Percentiles rank a stretch among this genome's conserved stretches.
phyloP scores from a whole-genome alignment of 2,113 vertebrate species.

The Rhinopithecus roxellana region DNA sequence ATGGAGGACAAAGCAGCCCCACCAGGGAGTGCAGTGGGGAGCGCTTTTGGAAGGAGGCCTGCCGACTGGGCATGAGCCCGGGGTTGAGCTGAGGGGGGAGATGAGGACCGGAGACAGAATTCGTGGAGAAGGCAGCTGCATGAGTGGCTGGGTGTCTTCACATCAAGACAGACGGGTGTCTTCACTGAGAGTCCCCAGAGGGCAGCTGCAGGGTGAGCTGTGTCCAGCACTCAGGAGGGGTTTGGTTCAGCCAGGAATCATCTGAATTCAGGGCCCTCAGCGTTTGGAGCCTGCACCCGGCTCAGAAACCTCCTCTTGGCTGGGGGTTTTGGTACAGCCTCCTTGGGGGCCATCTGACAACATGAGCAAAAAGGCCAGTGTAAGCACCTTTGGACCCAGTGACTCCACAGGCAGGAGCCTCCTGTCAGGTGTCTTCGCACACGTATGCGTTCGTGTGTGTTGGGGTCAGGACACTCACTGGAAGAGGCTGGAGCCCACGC shows the following conservation, averaged over 20 bases:
- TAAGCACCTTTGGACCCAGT: neutral
- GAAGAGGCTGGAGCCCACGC: neutral
- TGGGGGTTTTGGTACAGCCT: neutral
- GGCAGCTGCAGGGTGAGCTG: neutral
- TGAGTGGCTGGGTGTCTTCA: neutral
- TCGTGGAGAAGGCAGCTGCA: too few relatives aligned
- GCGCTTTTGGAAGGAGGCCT: neutral
- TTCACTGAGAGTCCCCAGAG: neutral
- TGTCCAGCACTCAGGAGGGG: neutral
- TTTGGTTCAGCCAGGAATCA: neutral
- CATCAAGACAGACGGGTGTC: neutral
- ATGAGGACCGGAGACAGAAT: neutral
- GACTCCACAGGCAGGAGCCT: neutral
- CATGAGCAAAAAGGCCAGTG: neutral
- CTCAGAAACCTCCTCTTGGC: neutral
- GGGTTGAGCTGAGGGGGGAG: too few relatives aligned
- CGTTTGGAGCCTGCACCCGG: neutral
- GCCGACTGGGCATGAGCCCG: rapidly evolving
- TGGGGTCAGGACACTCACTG: neutral
- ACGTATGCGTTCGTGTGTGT: too few relatives aligned
- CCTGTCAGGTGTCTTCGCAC: neutral
- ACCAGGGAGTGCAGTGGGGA: neutral
- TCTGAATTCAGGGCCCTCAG: neutral
- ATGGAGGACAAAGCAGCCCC: neutral
- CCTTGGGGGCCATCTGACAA: neutral